A percentile compares a stretch with the other conserved stretches of the same genome.
Evolutionary conservation across 1,140 invertebrate genomes (phyloP).

Genomic region (Calephelis virginiensis): DNA sequence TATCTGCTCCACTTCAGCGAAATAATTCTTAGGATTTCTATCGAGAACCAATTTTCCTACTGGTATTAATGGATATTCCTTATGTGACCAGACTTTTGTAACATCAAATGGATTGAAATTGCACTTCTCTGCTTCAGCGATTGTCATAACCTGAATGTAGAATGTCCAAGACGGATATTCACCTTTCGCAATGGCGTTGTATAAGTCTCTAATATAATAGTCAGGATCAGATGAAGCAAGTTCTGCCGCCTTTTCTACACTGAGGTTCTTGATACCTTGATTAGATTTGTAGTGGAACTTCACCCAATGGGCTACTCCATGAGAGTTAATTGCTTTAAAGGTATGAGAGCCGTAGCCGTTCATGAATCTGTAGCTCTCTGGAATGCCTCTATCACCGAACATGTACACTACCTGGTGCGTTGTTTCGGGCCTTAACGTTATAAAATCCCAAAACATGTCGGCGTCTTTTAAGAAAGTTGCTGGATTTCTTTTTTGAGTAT

Average conservation of each 20-base stretch:
- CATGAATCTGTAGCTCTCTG: slow-evolving; percentile 96
- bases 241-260: slow-evolving; percentile 84
- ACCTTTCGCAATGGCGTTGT: slow-evolving; percentile 91
- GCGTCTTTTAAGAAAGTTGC: slow-evolving; percentile 94
- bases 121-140: slow-evolving; percentile 84
- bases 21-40: slow-evolving; percentile 95
- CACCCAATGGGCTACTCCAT: slow-evolving; percentile 89
- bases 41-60: slow-evolving; percentile 95
- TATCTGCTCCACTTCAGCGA: slow-evolving; percentile 96
- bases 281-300: slow-evolving; percentile 97
- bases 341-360: slow-evolving; percentile 98
- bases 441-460: slow-evolving; percentile 98
- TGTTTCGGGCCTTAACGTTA: slow-evolving; percentile 91
- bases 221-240: slow-evolving; percentile 90
- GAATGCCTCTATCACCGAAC: slow-evolving; percentile 95
- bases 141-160: slow-evolving; percentile 89
- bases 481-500: slow-evolving; percentile 97
- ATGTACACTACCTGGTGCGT: slow-evolving; percentile 93
- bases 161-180: slow-evolving; percentile 91
- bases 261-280: slow-evolving; percentile 93
- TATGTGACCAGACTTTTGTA: slow-evolving; percentile 96
- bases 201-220: slow-evolving; percentile 92
- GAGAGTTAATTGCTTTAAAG: slow-evolving; percentile 94
- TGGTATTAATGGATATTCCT: slow-evolving; percentile 92
- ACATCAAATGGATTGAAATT: slow-evolving; percentile 95